Conservation (phyloP, 2,113 vertebrate genomes). For the Corythornis vintsioides region DNA sequence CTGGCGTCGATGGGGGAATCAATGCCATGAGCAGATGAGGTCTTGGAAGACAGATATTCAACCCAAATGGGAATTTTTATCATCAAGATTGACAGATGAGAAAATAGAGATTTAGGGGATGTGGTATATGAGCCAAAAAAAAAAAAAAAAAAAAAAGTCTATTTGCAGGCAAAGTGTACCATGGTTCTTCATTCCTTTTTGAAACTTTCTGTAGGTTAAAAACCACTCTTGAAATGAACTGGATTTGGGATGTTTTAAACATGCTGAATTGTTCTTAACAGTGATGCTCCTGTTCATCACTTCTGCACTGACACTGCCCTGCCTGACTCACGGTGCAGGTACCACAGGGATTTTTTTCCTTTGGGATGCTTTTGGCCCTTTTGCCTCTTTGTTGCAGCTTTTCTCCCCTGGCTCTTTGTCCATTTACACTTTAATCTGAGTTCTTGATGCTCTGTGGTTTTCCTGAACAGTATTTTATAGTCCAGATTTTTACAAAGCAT, state of each 20-base stretch:
- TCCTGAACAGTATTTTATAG: background rate
- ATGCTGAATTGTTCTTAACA: background rate
- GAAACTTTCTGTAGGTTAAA: constrained; percentile 10
- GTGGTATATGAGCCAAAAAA: background rate
- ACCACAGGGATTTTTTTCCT: background rate
- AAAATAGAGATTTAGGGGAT: constrained; percentile 23
- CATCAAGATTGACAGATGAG: constrained; percentile 40
- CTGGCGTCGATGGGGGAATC: background rate
- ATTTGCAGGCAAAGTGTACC: background rate
- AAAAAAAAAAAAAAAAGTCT: background rate
- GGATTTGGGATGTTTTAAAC: background rate
- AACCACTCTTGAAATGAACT: constrained; percentile 7
- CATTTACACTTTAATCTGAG: background rate
- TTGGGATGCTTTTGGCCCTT: background rate
- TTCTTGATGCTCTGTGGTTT: background rate
- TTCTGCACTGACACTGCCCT: background rate
- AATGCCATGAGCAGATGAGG: constrained; percentile 26
- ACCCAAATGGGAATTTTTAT: constrained; percentile 44
- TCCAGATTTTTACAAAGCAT: background rate
- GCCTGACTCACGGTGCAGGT: background rate
- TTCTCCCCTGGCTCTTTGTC: background rate
- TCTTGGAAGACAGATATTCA: constrained; percentile 19
- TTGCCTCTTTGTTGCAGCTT: background rate
- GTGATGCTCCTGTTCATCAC: background rate
- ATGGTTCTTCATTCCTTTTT: background rate